These are phyloP conservation scores for Hemibagrus guttatus DNA, from an alignment of 2,797 vertebrate genomes.

Conservation along the genomic window DNA sequence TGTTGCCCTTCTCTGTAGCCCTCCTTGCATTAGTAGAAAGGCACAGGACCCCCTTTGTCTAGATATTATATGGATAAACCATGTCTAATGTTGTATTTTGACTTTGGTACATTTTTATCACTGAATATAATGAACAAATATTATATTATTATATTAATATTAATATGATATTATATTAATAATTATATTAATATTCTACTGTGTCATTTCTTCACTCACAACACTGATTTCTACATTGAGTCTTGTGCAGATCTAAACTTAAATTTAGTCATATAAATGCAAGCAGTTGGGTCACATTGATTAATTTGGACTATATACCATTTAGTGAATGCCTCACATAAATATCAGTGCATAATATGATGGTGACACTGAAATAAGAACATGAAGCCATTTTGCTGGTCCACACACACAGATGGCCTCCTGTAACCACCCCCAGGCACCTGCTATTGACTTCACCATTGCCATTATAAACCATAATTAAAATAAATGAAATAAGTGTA, in stretches of 20 bases:
- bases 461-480: conserved; percentile 34
- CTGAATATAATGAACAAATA: background rate
- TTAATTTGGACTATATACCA: background rate
- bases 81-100: too few species aligned
- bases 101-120: background rate
- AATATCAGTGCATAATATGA: conserved; percentile 23
- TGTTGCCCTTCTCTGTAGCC: too few species aligned
- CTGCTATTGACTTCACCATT: conserved; percentile 35
- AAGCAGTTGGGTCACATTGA: background rate
- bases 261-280: background rate
- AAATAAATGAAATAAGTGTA: conserved; percentile 15
- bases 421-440: conserved; percentile 20
- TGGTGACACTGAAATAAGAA: conserved; percentile 23
- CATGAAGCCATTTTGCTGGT: conserved; percentile 48
- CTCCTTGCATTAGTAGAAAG: background rate
- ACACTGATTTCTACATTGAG: background rate
- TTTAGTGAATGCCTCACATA: background rate
- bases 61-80: background rate
- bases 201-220: background rate
- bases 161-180: too few species aligned
- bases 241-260: background rate
- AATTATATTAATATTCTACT: background rate
- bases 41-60: background rate
- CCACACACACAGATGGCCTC: conserved; percentile 45
- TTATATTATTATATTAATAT: background rate